Base-by-base conservation (phyloP, 2,888 invertebrate species). In the Drepanosiphum platanoidis region DNA sequence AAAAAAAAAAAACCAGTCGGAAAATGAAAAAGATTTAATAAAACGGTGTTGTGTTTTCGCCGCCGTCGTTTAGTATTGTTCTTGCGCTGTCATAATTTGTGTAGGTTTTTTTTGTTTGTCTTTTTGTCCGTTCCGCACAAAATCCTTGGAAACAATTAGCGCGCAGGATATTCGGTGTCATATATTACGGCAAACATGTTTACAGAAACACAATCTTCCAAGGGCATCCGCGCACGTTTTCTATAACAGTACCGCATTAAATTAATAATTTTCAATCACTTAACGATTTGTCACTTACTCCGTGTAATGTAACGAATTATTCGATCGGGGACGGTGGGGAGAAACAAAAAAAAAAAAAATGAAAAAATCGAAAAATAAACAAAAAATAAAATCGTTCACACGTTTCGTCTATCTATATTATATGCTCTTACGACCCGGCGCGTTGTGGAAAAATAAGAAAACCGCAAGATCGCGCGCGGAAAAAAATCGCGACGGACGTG, bases 131-230 rank as follows among this genome's bases (percentile, higher is more conserved):
- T 78, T 42, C 46, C 46, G 32, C 66, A n/a, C 32, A 27, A 74
- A 74, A 74, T 46, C 82, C 82, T 83, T 66, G 82, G 18, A 18
- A 74, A 74, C 64, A 82, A 82, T 82, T 82, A 72, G 36, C 72
- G 72, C 52, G n/a, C 74, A 42, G 72, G 61, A 72, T 64, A 66
- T 74, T 72, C 61, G 72, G 82, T 74, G 34, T 80, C 79, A 27
- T 34, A 32, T 66, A 61, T 32, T 75, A n/a, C n/a, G 34, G 58
- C 71, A 36, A 81, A 81, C 61, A 30, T 71, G 81, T 81, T 81
- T 61, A 39, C 61, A 61, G 79, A 80, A 70, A 80, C 68, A 52
- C 68, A 80, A 80, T 66, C 42, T 66, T 32, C 32, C 78, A 66
- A 79, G 78, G 78, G 22, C 78, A 36, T 32, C 52, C 27, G 15